A percentile compares a stretch with the other conserved stretches of the same genome.
Conservation (phyloP, 2,888 invertebrate genomes). For the Zaprionus lineosus region DNA sequence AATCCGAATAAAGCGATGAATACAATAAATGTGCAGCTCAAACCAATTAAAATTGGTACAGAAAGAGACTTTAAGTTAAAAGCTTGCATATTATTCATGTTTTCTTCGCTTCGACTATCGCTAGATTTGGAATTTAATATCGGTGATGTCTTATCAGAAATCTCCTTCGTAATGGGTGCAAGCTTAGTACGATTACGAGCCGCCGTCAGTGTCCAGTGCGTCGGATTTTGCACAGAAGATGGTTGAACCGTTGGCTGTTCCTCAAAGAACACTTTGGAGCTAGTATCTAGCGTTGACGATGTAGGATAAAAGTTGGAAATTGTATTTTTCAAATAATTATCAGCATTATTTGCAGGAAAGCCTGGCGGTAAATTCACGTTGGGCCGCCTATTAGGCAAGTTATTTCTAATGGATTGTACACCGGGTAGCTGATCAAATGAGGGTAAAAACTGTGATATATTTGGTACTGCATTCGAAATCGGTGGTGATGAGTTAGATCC, state of each 20-base stretch:
- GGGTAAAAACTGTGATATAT: slow-evolving; percentile 80
- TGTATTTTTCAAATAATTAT: slow-evolving; percentile 36
- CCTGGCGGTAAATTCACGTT: slow-evolving; percentile 65
- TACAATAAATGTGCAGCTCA: slow-evolving; percentile 87
- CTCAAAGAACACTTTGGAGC: no score
- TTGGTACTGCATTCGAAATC: slow-evolving; percentile 78
- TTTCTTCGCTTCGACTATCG: slow-evolving; percentile 6
- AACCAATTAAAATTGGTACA: slow-evolving; percentile 87
- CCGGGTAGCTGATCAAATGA: slow-evolving; percentile 81
- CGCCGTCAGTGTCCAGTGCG: slow-evolving; percentile 41
- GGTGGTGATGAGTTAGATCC: slow-evolving; percentile 77
- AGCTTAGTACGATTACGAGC: slow-evolving; percentile 74
- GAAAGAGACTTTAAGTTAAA: slow-evolving; percentile 85
- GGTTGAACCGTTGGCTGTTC: no score
- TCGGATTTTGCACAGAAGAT: no score
- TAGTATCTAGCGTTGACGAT: slow-evolving; percentile 4
- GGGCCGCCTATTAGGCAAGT: slow-evolving; percentile 71
- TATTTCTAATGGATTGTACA: slow-evolving; percentile 79
- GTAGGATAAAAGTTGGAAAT: slow-evolving; percentile 81
- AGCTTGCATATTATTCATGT: slow-evolving; percentile 26
- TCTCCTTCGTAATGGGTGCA: slow-evolving; percentile 65
- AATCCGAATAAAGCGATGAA: slow-evolving; percentile 87
- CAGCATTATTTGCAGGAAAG: slow-evolving; percentile 55
- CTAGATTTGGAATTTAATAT: no score
- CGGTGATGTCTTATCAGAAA: no score